Conservation (phyloP, 2,113 vertebrate species). For the Amazona guildingii region DNA sequence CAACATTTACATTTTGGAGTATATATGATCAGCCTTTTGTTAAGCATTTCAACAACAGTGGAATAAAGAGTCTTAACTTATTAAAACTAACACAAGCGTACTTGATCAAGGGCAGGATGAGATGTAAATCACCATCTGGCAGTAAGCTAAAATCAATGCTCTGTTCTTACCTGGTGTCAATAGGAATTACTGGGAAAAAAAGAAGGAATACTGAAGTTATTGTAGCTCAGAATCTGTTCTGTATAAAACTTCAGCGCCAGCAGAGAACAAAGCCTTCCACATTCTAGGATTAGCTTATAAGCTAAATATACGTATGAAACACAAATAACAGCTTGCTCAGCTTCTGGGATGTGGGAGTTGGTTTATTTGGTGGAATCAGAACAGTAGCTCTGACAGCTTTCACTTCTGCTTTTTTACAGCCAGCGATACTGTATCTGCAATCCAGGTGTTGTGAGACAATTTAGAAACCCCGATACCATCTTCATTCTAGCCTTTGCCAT, state of each 20-base stretch:
- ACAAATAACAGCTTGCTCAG: neutral
- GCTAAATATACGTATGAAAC: neutral
- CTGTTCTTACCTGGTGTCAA: neutral
- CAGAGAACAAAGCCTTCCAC: neutral
- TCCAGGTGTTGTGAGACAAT: constrained; percentile 93
- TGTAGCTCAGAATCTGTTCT: neutral
- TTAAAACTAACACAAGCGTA: neutral
- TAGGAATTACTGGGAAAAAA: neutral
- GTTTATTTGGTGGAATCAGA: neutral
- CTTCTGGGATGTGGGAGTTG: neutral
- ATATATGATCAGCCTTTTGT: neutral
- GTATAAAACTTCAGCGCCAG: neutral
- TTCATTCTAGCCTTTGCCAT: constrained; percentile 98
- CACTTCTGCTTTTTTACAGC: constrained; percentile 68
- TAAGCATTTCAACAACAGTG: neutral
- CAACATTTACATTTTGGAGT: neutral
- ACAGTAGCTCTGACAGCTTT: neutral
- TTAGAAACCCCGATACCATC: constrained; percentile 97
- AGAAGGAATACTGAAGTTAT: neutral
- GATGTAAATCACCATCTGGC: neutral
- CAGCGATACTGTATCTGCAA: constrained; percentile 99
- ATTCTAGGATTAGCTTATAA: neutral
- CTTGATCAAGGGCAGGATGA: neutral
- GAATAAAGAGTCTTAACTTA: neutral
- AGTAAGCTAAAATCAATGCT: neutral